Evolutionary conservation across 64 coral and sea anemone genomes (phyloP).

Genomic region (Orbicella faveolata): DNA sequence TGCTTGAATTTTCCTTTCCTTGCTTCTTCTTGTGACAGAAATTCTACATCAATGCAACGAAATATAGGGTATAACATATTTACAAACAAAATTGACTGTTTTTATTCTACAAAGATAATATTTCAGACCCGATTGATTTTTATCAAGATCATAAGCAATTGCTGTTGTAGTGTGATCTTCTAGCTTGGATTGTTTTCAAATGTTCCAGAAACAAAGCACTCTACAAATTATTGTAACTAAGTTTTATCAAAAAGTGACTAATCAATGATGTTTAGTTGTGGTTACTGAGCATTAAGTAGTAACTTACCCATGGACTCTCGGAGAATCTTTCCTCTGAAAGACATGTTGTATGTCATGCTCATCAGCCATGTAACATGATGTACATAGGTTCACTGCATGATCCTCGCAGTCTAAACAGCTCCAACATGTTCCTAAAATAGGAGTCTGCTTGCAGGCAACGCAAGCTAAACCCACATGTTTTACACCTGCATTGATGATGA

Average conservation of each 20-base stretch:
- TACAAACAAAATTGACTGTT: too few relatives aligned
- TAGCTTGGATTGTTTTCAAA: background rate
- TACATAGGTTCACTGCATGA: constrained; percentile 13
- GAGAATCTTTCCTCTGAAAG: constrained; percentile 20
- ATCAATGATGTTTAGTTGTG: background rate
- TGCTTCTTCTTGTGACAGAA: constrained; percentile 38
- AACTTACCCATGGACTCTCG: constrained; percentile 1
- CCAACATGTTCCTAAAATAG: constrained; percentile 42
- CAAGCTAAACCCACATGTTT: background rate
- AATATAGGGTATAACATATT: background rate
- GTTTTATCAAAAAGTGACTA: too few relatives aligned
- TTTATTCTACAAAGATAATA: too few relatives aligned
- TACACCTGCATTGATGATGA: background rate
- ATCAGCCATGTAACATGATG: constrained; percentile 53
- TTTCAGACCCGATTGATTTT: too few relatives aligned
- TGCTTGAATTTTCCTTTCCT: constrained; percentile 29
- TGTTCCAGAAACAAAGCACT: background rate
- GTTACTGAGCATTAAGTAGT: background rate
- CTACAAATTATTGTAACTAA: too few relatives aligned
- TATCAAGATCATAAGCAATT: too few relatives aligned
- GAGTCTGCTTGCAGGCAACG: constrained; percentile 15
- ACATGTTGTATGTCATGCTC: constrained; percentile 10
- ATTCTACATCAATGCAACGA: background rate
- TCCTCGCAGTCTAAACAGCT: constrained; percentile 21
- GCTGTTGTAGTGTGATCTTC: too few relatives aligned